These are phyloP conservation scores for Cyphomyrmex costatus DNA, from an alignment of 1,140 invertebrate species.

Conservation along the genomic window DNA sequence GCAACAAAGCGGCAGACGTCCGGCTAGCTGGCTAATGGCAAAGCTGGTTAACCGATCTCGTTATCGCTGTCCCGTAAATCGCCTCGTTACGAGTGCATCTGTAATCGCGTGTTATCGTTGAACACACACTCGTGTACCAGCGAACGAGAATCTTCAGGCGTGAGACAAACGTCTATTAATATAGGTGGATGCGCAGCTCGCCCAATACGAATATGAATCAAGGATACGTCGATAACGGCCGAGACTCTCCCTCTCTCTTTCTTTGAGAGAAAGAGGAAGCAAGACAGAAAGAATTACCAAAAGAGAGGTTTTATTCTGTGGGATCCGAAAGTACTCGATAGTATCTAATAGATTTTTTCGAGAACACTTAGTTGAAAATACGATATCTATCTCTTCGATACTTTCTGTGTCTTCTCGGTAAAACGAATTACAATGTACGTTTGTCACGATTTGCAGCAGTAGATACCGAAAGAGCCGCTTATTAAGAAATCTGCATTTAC, in stretches of 20 bases:
- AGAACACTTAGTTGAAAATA: neutral
- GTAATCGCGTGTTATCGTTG: conserved; percentile 51
- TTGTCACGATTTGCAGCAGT: neutral
- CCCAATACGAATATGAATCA: conserved; percentile 49
- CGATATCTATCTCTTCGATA: neutral
- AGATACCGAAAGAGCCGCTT: conserved; percentile 26
- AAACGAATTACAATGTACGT: conserved; percentile 25
- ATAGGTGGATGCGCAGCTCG: conserved; percentile 28
- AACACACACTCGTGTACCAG: neutral
- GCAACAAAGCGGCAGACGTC: conserved; percentile 34
- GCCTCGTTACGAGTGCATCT: conserved; percentile 53
- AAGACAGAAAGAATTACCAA: neutral
- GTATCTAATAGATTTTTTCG: conserved; percentile 17
- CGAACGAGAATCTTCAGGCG: conserved; percentile 30
- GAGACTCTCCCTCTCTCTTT: no score
- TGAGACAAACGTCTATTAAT: conserved; percentile 66
- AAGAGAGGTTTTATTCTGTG: neutral
- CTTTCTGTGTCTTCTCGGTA: neutral
- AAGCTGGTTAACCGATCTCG: conserved; percentile 55
- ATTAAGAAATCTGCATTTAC: conserved; percentile 44
- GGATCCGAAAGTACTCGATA: neutral
- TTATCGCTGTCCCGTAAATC: conserved; percentile 54
- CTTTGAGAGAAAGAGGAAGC: neutral
- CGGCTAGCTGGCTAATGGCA: conserved; percentile 32
- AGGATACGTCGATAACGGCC: conserved; percentile 30